These are phyloP conservation scores for Philotrypesis tridentata DNA, from an alignment of 1,140 invertebrate genomes.

Conservation along the genomic window DNA sequence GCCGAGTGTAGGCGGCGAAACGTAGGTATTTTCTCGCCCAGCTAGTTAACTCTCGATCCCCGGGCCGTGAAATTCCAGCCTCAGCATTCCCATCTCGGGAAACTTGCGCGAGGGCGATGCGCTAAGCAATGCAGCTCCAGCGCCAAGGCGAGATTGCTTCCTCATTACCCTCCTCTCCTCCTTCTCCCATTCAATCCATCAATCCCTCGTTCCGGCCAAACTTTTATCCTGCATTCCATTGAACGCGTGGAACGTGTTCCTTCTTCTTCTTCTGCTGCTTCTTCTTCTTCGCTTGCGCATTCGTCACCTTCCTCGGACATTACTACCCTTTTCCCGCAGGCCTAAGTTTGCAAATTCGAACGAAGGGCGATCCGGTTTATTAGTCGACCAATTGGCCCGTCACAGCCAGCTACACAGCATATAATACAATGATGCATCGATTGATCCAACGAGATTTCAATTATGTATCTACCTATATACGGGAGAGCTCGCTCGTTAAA, in stretches of 20 bases:
- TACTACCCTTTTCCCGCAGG: not conserved
- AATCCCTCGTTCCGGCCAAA: slow-evolving; percentile 2
- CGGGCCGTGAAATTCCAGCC: slow-evolving; percentile 10
- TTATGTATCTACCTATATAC: too few species aligned
- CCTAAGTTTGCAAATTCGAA: too few species aligned
- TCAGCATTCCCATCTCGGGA: not conserved
- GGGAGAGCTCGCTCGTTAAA: too few species aligned
- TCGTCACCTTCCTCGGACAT: not conserved
- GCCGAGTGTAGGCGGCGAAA: not conserved
- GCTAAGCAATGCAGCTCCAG: slow-evolving; percentile 4
- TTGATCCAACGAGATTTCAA: too few species aligned
- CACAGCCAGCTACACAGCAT: too few species aligned
- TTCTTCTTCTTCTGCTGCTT: not conserved
- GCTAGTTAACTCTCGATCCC: not conserved
- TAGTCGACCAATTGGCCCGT: too few species aligned
- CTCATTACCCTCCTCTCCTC: slow-evolving; percentile 5
- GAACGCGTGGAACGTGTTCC: not conserved
- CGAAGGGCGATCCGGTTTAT: too few species aligned
- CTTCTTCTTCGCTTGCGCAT: not conserved
- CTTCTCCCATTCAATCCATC: slow-evolving; percentile 1
- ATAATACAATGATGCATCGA: too few species aligned
- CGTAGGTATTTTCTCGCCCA: not conserved
- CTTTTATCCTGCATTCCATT: not conserved
- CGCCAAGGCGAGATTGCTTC: not conserved
- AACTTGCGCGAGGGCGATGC: not conserved